A percentile compares a stretch with the other conserved stretches of the same genome.
Evolutionary conservation across 2,888 invertebrate genomes (phyloP).

Genomic region (Oscheius sp.): DNA sequence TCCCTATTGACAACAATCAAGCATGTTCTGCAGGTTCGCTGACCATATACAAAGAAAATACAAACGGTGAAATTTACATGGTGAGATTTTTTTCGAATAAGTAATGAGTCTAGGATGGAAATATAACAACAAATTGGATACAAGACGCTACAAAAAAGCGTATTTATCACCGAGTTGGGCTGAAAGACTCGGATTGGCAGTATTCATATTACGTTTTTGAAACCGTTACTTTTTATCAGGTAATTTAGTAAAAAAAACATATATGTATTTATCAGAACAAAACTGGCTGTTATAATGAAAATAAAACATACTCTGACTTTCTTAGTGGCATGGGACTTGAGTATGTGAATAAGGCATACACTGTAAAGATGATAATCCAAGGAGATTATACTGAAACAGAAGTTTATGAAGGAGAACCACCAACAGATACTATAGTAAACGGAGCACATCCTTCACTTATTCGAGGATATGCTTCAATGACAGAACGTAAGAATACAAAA

Average conservation of each 20-base stretch:
- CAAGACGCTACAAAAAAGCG: conserved; percentile 23
- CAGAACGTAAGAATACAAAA: background rate
- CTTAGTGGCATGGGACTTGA: conserved; percentile 3
- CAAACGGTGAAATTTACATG: background rate
- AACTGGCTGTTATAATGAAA: background rate
- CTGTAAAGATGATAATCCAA: conserved; percentile 16
- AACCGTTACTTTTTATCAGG: conserved; percentile 27
- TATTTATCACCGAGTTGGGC: conserved; percentile 25
- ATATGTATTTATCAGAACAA: conserved; percentile 9
- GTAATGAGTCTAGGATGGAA: background rate
- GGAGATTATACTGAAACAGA: conserved; percentile 17
- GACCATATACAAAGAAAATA: background rate
- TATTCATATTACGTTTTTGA: conserved; percentile 31
- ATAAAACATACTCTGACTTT: background rate
- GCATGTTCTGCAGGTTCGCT: conserved; percentile 9
- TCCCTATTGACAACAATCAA: conserved; percentile 24
- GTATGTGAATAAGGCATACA: background rate
- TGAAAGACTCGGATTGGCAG: conserved; percentile 1
- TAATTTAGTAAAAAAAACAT: background rate
- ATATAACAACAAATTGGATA: conserved; percentile 8
- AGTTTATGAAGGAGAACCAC: conserved; percentile 41
- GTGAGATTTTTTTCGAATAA: background rate
- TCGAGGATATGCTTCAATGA: conserved; percentile 18
- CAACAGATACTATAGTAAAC: conserved; percentile 17
- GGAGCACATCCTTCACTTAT: conserved; percentile 36